Evolutionary conservation across 2,888 invertebrate genomes (phyloP), one percentile per base, ranked within the genome.

Genomic region (Peribatodes rhomboidaria): DNA sequence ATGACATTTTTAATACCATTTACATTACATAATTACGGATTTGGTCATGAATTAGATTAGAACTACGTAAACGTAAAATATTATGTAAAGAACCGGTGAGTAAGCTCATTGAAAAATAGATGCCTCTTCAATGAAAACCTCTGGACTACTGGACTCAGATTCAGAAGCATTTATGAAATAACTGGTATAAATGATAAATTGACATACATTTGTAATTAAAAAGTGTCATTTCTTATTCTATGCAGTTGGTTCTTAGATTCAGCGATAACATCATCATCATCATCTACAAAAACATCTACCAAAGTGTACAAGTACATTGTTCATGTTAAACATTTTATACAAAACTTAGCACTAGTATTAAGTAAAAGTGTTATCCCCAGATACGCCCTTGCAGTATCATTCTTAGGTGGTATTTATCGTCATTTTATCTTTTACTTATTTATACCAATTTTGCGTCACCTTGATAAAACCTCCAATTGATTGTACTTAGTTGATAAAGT

Each of bases 381-480:
- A 79, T 79, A 83, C 83, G 86, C 86, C 88, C 88, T 87, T 86
- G 78, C 78, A 81, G 80, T 78, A 75, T 88, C 47, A 47, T 59
- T 33, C 49, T 55, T 65, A 35, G 41, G 47, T 14, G 27, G 44
- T 16, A 75, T 72, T 82, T 91, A 90, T 91, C 90, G 84, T 78
- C 80, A 79, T 84, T 85, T 90, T 91, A 90, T 90, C 89, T 83
- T 67, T 78, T 83, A 81, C 84, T 84, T 85, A 76, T 77, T 74
- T 75, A 75, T 78, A 84, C 82, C 77, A 84, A 85, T 83, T 86
- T 82, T 85, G 83, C 88, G 89, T 90, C 89, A 90, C 80, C 79
- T 83, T 79, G 74, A 91, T 90, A 90, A 88, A 85, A 59, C 31
- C 59, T 73, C 71, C 73, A 71, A 79, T 77, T 77, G 72, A 75